Evolutionary conservation across 2,113 vertebrate genomes (phyloP).

Genomic region (Macquaria ambigua): DNA sequence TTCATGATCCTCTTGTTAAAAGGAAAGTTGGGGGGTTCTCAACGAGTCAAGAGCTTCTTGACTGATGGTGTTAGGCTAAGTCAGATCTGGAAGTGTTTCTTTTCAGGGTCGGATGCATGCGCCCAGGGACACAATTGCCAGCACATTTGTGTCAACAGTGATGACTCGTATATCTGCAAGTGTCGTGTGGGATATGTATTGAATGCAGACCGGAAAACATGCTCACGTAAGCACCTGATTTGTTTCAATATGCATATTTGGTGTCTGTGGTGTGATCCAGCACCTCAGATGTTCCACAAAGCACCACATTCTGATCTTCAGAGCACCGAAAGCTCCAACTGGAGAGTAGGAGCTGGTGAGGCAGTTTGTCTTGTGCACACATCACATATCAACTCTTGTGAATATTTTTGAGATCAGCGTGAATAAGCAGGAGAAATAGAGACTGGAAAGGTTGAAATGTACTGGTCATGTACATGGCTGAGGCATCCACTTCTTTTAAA

Average conservation of each 20-base stretch:
- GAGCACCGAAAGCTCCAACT: too few relatives aligned
- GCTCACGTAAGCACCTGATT: slow-evolving; percentile 67
- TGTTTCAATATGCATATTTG: neutral
- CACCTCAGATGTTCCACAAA: neutral
- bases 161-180: slow-evolving; percentile 67
- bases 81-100: slow-evolving; percentile 39
- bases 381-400: neutral
- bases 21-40: neutral
- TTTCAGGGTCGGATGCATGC: slow-evolving; percentile 75
- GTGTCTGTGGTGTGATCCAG: neutral
- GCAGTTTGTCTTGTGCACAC: neutral
- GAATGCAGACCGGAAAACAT: slow-evolving; percentile 80
- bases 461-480: neutral
- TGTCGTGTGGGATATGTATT: slow-evolving; percentile 81
- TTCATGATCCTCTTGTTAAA: neutral
- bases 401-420: neutral
- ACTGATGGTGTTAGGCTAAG: neutral
- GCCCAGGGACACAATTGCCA: slow-evolving; percentile 78
- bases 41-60: neutral
- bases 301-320: neutral
- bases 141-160: slow-evolving; percentile 79
- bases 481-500: neutral
- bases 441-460: neutral
- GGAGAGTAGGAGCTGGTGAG: neutral
- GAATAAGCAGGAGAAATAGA: neutral